Conservation (phyloP, 2,113 vertebrate species). For the Trematocara stigmaticum region DNA sequence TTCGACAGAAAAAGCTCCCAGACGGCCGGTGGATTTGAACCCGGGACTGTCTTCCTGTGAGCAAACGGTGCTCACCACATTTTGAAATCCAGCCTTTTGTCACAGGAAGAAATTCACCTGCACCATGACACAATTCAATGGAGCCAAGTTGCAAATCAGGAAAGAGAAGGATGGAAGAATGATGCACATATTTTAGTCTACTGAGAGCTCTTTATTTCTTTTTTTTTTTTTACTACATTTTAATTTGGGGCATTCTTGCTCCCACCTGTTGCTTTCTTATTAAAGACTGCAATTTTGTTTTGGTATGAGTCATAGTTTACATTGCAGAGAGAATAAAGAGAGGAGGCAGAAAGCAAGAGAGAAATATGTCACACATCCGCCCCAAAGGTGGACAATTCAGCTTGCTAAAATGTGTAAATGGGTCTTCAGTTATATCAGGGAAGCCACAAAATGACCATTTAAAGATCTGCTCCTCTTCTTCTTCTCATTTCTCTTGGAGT, state of each 20-base stretch:
- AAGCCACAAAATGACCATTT: background rate
- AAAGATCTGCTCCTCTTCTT: background rate
- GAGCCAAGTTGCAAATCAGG: background rate
- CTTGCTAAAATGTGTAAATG: slow-evolving; percentile 7
- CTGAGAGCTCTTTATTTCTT: background rate
- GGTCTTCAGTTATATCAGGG: background rate
- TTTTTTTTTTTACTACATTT: background rate
- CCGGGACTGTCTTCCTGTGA: fast-evolving
- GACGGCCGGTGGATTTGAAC: background rate
- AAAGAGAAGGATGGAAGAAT: background rate
- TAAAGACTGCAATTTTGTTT: slow-evolving; percentile 20
- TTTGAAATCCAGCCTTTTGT: background rate
- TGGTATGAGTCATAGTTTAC: slow-evolving; percentile 27
- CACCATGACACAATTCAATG: background rate
- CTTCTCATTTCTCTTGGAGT: background rate
- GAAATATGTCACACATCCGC: background rate
- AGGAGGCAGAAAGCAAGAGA: background rate
- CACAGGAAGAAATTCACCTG: background rate
- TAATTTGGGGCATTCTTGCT: background rate
- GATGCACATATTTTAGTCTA: background rate
- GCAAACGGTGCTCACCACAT: background rate
- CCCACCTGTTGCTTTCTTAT: background rate
- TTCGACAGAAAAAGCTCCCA: background rate
- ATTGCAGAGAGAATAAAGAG: slow-evolving; percentile 15
- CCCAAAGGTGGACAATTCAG: background rate